Evolutionary conservation across 2,113 vertebrate species (phyloP), one percentile per base, ranked within the genome.

Genomic region (Sarotherodon lohbergeri): DNA sequence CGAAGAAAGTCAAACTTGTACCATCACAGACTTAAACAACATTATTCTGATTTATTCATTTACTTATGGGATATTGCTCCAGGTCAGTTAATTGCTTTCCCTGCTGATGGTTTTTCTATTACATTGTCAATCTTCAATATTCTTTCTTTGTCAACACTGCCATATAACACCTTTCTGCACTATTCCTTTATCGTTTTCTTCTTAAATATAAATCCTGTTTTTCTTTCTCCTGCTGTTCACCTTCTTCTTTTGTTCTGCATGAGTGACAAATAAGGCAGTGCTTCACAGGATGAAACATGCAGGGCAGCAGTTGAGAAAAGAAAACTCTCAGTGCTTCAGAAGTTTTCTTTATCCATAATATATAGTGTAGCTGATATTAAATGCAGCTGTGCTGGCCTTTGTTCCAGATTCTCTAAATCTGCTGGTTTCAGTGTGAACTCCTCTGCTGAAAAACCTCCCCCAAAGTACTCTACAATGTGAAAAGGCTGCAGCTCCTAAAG

Each of bases 341-440:
- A 86, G 80, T 88, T 89, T 71, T 43, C 84, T 93, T 88, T 88
- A 93, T 94, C 86, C 87, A 89, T 91, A 87, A 91, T 91, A 86
- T 85, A 93, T 82, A 81, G 43, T 50, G 82, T 50, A 87, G 79
- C 66, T 92, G 63, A 92, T 93, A 88, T 89, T 87, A 91, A 92
- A 93, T 94, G 88, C 89, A 88, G 76, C 39, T 41, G 24, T 52
- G 10, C 19, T 89, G 83, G 66, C 71, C 90, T 84, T 88, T 92
- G 84, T 86, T 92, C 85, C 89, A 50, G 52, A 68, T 89, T 80
- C 87, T 71, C 88, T 24, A 55, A 92, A 88, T 90, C 88, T 88
- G 81, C 39, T 76, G 41, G 78, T 82, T 85, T 80, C 68, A 82
- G 36, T 66, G 59, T 88, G 84, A 84, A 39, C 82, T 83, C 63